Evolutionary conservation across 2,113 vertebrate genomes (phyloP), one percentile per base, ranked within the genome.

Genomic region (Lamprotornis superbus): DNA sequence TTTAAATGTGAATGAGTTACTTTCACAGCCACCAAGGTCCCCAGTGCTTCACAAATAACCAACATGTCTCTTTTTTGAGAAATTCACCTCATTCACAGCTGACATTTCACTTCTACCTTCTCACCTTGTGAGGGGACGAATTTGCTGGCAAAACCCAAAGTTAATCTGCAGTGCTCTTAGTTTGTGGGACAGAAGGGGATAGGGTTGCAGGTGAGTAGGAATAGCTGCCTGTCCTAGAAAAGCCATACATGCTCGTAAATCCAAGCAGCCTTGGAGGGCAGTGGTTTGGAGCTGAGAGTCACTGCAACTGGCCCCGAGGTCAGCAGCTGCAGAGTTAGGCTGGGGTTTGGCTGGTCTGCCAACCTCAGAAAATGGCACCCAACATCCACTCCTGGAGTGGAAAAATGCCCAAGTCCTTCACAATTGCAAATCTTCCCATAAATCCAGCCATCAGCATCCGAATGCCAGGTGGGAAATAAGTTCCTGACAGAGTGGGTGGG

Each of bases 391-490:
- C 33, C 60, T 90, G 67, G 53, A 75, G 59, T 28, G n/a, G 39
- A 71, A 95, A 91, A 73, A 49, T 21, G 28, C 76, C 73, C 24
- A 68, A 68, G 63, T 87, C 91, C 80, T 96, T 95, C 94, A 68
- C 69, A 96, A 40, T 20, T 89, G 52, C 73, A 94, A 83, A 75
- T 82, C 82, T 82, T 92, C 37, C 70, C 37, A 57, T 80, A 96
- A 97, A 96, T 89, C 80, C 96, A 90, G 46, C 52, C 65, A 85
- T 78, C 83, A 94, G 63, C 63, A 91, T 79, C 83, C 91, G 69
- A 94, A 59, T 24, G 15, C 80, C 94, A 97, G 94, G 67, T 87
- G 83, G 80, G 82, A 97, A 97, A 97, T 96, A 89, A 97, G 56
- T 75, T 77, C 17, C n/a, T 94, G 73, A 81, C 53, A 75, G 82